Percentiles rank a stretch among this genome's conserved stretches.
These are phyloP conservation scores for Tragelaphus buxtoni DNA, from an alignment of 2,113 vertebrate species.

Conservation along the genomic window DNA sequence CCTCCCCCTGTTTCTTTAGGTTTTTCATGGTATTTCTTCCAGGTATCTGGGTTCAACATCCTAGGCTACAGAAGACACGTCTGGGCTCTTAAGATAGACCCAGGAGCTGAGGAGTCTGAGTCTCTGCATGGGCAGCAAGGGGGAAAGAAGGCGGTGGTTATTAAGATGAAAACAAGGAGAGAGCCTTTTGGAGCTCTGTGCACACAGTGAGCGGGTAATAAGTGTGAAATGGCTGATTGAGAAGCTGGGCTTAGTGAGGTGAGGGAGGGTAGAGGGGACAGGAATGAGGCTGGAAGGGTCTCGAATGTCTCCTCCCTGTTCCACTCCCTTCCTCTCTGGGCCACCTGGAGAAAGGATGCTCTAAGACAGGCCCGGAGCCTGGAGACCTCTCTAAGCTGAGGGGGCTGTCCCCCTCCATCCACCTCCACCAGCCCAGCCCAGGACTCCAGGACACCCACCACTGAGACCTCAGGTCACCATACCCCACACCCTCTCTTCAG, in stretches of 20 bases:
- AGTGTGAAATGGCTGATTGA: background rate
- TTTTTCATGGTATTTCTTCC: background rate
- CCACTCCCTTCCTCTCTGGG: background rate
- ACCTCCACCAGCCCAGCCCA: background rate
- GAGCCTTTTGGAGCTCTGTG: background rate
- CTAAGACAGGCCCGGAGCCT: background rate
- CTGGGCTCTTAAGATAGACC: background rate
- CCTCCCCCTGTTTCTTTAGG: background rate
- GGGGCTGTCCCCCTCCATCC: background rate
- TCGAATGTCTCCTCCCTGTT: background rate
- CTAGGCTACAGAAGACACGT: background rate
- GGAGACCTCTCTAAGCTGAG: background rate
- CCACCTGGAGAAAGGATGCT: background rate
- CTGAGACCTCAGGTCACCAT: background rate
- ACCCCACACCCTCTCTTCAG: background rate
- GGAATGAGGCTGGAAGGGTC: background rate
- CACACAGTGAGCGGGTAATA: background rate
- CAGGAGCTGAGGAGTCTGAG: background rate
- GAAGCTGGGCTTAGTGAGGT: background rate
- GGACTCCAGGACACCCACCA: background rate
- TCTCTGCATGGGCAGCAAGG: background rate
- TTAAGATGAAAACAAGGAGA: background rate
- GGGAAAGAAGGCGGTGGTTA: background rate
- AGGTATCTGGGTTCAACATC: background rate
- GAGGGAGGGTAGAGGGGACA: background rate